phyloP scores from a whole-genome alignment of 2,888 invertebrate species.

The Omphaloscelis lunosa region DNA sequence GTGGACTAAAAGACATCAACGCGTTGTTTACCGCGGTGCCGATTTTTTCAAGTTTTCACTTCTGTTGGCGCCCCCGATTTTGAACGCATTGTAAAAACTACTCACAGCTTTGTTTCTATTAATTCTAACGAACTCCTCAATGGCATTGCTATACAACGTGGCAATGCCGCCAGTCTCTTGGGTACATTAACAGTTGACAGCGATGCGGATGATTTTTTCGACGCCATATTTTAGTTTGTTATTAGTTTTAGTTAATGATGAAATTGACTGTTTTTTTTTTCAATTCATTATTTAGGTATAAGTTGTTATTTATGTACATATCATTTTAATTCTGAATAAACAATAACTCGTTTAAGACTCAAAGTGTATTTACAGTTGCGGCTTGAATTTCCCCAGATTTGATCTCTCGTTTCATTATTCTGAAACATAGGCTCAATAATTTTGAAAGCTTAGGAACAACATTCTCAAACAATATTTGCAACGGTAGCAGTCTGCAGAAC shows the following conservation, averaged over 20 bases:
- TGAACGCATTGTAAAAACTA: background rate
- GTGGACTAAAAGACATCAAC: too few species aligned
- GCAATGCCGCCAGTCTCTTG: background rate
- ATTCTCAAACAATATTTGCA: conserved; percentile 49
- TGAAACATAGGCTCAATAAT: conserved; percentile 49
- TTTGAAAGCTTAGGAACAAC: conserved; percentile 45
- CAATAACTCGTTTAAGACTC: conserved; percentile 13
- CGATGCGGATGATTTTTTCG: background rate
- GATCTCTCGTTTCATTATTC: conserved; percentile 48
- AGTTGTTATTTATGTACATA: background rate
- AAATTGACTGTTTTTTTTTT: background rate
- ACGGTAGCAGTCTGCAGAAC: conserved; percentile 44
- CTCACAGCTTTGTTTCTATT: background rate
- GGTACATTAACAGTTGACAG: background rate
- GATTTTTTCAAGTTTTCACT: too few species aligned
- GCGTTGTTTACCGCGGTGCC: too few species aligned
- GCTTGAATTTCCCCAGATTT: conserved; percentile 46
- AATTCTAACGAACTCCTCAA: conserved; percentile 4
- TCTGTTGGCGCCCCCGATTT: too few species aligned
- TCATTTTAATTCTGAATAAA: background rate
- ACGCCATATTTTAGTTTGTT: background rate
- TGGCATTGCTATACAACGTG: background rate
- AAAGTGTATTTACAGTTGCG: conserved; percentile 21
- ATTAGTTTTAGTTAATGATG: background rate
- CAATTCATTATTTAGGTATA: background rate